Evolutionary conservation across 2,113 vertebrate species (phyloP), one percentile per base, ranked within the genome.

Genomic region (Podilymbus podiceps): DNA sequence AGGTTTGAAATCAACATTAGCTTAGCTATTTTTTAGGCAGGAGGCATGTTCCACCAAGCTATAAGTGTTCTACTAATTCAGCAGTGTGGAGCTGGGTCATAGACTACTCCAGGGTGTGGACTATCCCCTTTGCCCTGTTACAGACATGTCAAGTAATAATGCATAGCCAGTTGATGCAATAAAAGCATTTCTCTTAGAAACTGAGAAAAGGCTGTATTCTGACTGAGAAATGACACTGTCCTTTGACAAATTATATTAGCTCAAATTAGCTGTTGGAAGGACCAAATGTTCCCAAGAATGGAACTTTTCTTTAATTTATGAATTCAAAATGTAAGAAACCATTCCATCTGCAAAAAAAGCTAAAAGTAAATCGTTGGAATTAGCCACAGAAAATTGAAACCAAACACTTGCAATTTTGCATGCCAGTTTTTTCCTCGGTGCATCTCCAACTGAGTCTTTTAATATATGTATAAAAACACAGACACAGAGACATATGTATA

Each of bases 281-380:
- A 96, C 60, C 8, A 93, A 90, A 77, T 68, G 52, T 81, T 93
- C 82, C 40, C 20, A 71, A 72, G 50, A 92, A 44, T 19, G 6
- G 44, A 95, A 84, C n/a, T 72, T 68, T 46, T 78, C 42, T 63
- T 83, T 80, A 63, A 91, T 80, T 94, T 90, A 95, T 92, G 5
- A 89, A 78, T 86, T 92, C 38, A 83, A 89, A 85, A 40, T 4
- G 8, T 64, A 77, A 67, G 47, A 86, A 93, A 78, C 12, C 5
- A 67, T 78, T 90, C n/a, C 25, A 67, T 72, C 71, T 2, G 2
- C 30, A 78, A 88, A n/a, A 84, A 91, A 90, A 93, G 9, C 17
- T 90, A n/a, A 56, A 88, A 69, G 35, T 46, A 74, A 88, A 75
- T 83, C 5, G 33, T 2, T 71, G 16, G 44, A 90, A 92, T 84